Percentiles rank a stretch among this genome's conserved stretches.
Conservation (phyloP, 2,113 vertebrate genomes). For the Crypturellus undulatus region DNA sequence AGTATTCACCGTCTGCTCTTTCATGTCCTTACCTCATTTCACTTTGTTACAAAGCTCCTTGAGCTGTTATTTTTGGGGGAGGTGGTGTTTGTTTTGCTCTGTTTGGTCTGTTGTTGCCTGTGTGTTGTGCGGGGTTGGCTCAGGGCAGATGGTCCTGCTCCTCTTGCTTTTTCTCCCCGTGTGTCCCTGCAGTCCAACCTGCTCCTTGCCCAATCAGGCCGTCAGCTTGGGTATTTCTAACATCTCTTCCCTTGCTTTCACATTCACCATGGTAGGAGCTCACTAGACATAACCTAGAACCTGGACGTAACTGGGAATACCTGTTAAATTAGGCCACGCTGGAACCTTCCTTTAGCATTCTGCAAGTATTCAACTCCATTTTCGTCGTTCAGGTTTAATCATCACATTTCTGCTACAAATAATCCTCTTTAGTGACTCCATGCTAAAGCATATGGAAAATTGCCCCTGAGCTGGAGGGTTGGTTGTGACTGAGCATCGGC, state of each 20-base stretch:
- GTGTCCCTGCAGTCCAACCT: not conserved
- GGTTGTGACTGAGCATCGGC: not conserved
- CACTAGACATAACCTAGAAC: not conserved
- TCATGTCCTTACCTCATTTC: not conserved
- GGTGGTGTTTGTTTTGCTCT: not conserved
- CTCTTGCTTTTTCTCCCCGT: not conserved
- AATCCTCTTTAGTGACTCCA: not conserved
- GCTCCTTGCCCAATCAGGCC: not conserved
- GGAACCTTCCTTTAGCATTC: not conserved
- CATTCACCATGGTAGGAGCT: not conserved
- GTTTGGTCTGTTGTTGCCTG: not conserved
- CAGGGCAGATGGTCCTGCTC: not conserved
- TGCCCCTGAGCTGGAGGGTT: not conserved
- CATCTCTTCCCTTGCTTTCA: not conserved
- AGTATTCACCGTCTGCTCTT: not conserved
- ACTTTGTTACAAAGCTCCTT: not conserved
- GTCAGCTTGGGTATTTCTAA: not conserved
- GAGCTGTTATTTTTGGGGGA: not conserved
- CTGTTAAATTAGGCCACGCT: not conserved
- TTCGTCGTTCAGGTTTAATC: not conserved
- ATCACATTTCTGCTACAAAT: not conserved
- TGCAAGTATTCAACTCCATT: not conserved
- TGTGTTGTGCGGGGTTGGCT: not conserved
- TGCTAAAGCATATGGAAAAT: not conserved
- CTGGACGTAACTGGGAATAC: not conserved